Conservation (phyloP, 2,888 invertebrate genomes). For the Standfussiana lucernea region DNA sequence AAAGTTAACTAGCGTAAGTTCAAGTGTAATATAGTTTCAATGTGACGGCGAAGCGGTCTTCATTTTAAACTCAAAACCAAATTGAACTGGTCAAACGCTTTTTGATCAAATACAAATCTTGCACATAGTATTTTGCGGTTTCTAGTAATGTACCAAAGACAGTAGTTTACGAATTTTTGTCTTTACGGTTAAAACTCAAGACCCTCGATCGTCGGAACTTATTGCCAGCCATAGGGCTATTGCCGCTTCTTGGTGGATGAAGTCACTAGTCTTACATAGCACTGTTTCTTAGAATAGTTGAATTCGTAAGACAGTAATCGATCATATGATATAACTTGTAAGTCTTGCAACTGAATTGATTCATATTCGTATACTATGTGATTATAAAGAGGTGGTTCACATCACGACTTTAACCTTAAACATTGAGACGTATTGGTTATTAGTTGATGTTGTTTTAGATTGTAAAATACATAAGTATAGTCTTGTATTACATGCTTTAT, state of each 20-base stretch:
- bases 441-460: neutral
- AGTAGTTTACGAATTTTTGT: neutral
- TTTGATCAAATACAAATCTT: no score
- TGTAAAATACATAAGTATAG: neutral
- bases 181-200: neutral
- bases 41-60: neutral
- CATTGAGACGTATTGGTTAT: slow-evolving; percentile 18
- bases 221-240: neutral
- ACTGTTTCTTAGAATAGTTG: neutral
- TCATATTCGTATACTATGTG: slow-evolving; percentile 14
- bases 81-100: neutral
- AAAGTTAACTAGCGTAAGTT: neutral
- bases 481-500: neutral
- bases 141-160: neutral
- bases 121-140: neutral
- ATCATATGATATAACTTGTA: neutral
- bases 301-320: neutral
- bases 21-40: neutral
- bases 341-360: neutral
- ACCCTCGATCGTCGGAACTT: neutral
- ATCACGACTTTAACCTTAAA: slow-evolving; percentile 51
- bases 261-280: neutral
- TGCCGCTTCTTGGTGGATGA: neutral
- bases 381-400: slow-evolving; percentile 23
- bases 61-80: no score